Evolutionary conservation across 2,797 vertebrate species (phyloP).

Genomic region (Cossypha dichroa): DNA sequence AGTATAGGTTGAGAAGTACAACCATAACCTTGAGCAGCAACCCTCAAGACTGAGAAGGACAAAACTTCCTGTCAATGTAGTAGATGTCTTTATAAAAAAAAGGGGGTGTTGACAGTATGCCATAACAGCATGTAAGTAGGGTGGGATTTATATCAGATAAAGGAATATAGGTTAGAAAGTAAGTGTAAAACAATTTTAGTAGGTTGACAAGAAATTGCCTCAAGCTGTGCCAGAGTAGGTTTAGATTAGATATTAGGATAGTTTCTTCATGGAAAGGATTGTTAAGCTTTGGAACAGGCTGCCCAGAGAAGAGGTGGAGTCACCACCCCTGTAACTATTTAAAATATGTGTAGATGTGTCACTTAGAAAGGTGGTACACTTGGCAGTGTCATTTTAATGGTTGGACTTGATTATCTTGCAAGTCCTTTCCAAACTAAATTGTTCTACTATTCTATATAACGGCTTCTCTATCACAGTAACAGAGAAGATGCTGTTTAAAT

Average conservation of each 20-base stretch:
- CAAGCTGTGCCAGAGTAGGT: neutral
- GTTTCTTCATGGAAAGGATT: neutral
- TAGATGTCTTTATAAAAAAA: neutral
- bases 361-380: neutral
- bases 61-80: neutral
- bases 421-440: neutral
- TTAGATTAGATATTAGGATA: neutral
- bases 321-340: neutral
- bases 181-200: neutral
- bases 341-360: neutral
- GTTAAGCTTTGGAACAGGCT: neutral
- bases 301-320: neutral
- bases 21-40: neutral
- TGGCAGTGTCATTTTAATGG: neutral
- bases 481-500: neutral
- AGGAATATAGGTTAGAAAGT: neutral
- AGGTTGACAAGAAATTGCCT: neutral
- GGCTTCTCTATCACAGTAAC: neutral
- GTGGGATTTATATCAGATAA: neutral
- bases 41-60: neutral
- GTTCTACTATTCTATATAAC: neutral
- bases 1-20: neutral
- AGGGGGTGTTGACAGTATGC: rapidly evolving
- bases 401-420: neutral
- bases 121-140: neutral